Evolutionary conservation across 2,113 vertebrate genomes (phyloP), one percentile per base, ranked within the genome.

Genomic region (Plectropomus leopardus): DNA sequence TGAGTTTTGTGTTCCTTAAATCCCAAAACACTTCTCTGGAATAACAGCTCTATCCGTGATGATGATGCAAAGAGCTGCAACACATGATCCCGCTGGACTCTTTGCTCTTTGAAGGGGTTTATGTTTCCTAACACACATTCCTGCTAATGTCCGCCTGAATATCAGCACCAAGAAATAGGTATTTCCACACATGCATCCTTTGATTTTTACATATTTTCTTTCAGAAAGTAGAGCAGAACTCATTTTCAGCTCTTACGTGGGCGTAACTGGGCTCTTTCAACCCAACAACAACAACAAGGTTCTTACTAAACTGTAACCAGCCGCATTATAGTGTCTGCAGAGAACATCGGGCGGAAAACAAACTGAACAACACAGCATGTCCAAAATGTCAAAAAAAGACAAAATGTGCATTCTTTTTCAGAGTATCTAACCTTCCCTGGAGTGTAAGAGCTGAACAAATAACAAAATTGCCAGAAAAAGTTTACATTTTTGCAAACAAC

Each of bases 31-130:
- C 42, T 59, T 45, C 30, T 74, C 32, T 26, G 36, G 28, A 72
- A 70, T 3, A n/a, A 45, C 3, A 13, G 5, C 50, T 60, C 26
- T 5, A 73, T 68, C 40, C 48, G 14, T 66, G 28, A 65, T 66
- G 36, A 57, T 19, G 71, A 65, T 72, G n/a, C 16, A 64, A 81
- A 73, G 63, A 77, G 55, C 16, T 65, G 57, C 17, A 70, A 67
- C 32, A 75, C 28, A 51, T 36, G 13, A 26, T 24, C 51, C 66
- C 13, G 19, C 15, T 13, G 45, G 34, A 44, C 26, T 30, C 5
- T 45, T 21, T 19, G 54, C 16, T 50, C 40, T 61, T 47, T 57
- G 42, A 34, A n/a, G 17, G 28, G 14, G 36, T 42, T 42, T 14
- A 36, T 10, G 48, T 28, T 48, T 40, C 24, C 34, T 40, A 28